Evolutionary conservation across 2,888 invertebrate genomes (phyloP), one percentile per base, ranked within the genome.

Genomic region (Gandaritis pyraliata): DNA sequence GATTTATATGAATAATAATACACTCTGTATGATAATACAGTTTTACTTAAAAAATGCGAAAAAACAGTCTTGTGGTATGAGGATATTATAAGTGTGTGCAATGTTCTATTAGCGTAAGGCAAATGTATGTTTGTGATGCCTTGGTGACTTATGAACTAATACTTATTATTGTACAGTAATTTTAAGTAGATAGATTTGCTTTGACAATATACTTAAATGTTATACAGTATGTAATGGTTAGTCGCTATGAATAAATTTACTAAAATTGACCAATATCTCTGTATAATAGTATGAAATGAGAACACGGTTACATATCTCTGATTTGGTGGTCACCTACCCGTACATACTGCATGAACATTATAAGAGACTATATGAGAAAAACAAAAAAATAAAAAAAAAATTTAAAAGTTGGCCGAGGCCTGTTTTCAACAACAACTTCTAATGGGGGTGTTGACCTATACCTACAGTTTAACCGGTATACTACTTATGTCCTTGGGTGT

Each of bases 121-220:
- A 52, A 52, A 48, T 51, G 63, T 64, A 52, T 56, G 55, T 59
- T 56, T 56, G 52, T 59, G 47, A 53, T 52, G 56, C 51, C 58
- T 58, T 46, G 33, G 52, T 53, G 50, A 54, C 41, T 51, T 55
- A 51, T 38, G 36, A 8, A 53, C 12, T 57, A 53, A 47, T 46
- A n/a, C n/a, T n/a, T n/a, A 52, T 51, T 38, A 46, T 38, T 36
- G 33, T 46, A 33, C 36, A 46, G 11, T 45, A 8, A 41, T 30
- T 30, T 10, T 57, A 54, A 30, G 46, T 54, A 49, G 45, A 46
- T 18, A 3, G n/a, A 46, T 53, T 52, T 16, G 54, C 49, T 58
- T 50, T 8, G 46, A 54, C 54, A 38, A 49, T 45, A 41, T 33
- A 49, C 38, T 57, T 18, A 47, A 7, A 7, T 36, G 16, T 18